phyloP scores from a whole-genome alignment of 2,113 vertebrate genomes.

The Origma solitaria region DNA sequence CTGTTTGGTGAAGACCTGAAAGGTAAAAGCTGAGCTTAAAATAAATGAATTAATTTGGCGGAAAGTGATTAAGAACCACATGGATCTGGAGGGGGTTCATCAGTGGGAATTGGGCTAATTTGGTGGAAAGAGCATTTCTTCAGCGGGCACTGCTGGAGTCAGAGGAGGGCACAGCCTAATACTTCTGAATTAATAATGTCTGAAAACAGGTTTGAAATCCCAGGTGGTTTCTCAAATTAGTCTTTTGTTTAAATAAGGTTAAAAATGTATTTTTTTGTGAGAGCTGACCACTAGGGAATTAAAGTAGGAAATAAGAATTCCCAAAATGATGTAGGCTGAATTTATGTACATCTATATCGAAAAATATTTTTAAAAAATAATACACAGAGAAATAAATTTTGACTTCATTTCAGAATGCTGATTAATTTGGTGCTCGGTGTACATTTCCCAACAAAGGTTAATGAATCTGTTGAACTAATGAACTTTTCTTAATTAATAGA shows the following conservation, averaged over 20 bases:
- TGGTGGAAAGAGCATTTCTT: slow-evolving; percentile 7
- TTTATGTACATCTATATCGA: neutral
- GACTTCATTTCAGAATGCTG: slow-evolving; percentile 37
- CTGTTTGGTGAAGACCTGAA: neutral
- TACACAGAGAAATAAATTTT: neutral
- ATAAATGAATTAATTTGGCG: neutral
- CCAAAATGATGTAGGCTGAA: neutral
- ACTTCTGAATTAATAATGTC: slow-evolving; percentile 31
- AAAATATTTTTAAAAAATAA: neutral
- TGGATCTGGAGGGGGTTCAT: neutral
- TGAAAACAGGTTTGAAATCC: slow-evolving; percentile 5
- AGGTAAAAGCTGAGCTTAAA: neutral
- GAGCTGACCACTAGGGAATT: neutral
- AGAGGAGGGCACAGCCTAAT: slow-evolving; percentile 1
- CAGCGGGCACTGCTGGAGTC: neutral
- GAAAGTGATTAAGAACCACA: slow-evolving; percentile 34
- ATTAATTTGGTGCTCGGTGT: slow-evolving; percentile 60
- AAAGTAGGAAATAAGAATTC: neutral
- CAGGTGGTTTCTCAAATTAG: neutral
- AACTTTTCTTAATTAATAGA: slow-evolving; percentile 58
- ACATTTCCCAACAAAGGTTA: slow-evolving; percentile 56
- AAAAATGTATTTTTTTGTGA: neutral
- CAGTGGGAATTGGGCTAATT: slow-evolving; percentile 29
- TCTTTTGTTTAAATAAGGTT: slow-evolving; percentile 14
- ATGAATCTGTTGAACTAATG: slow-evolving; percentile 60